A percentile compares a stretch with the other conserved stretches of the same genome.
Evolutionary conservation across 2,113 vertebrate genomes (phyloP).

Genomic region (Spheniscus mendiculus): DNA sequence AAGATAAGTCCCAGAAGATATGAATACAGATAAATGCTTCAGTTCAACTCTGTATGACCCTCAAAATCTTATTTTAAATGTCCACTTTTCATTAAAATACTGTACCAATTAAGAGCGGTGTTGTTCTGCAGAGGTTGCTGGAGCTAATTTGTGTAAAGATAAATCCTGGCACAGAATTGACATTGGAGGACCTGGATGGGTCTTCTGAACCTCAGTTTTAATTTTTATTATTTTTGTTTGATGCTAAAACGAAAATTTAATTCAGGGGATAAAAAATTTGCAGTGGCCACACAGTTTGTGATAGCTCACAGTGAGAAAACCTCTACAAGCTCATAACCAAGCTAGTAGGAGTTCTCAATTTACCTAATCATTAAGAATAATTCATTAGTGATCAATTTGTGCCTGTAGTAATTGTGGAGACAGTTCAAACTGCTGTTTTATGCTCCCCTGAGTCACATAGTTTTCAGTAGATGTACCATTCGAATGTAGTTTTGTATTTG

Average conservation of each 20-base stretch:
- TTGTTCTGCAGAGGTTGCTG: background rate
- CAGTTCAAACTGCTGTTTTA: background rate
- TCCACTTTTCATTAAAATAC: background rate
- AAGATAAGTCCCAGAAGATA: background rate
- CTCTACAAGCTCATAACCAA: background rate
- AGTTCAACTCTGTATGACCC: background rate
- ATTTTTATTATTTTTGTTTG: background rate
- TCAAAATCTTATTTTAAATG: background rate
- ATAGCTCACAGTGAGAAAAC: background rate
- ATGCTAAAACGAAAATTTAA: background rate
- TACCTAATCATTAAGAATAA: background rate
- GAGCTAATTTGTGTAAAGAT: background rate
- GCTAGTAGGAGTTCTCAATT: background rate
- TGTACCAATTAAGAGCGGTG: background rate
- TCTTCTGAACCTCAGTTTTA: background rate
- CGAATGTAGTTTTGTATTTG: background rate
- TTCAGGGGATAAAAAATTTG: background rate
- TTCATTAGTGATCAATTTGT: background rate
- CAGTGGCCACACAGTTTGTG: background rate
- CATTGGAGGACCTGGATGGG: background rate
- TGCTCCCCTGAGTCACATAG: background rate
- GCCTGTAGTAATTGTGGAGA: background rate
- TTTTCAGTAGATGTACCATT: background rate
- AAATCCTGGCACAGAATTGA: background rate
- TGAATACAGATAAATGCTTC: background rate